These are phyloP conservation scores for Chrysogorgia sp. DNA, from an alignment of 92 coral and sea anemone genomes.

Conservation along the genomic window DNA sequence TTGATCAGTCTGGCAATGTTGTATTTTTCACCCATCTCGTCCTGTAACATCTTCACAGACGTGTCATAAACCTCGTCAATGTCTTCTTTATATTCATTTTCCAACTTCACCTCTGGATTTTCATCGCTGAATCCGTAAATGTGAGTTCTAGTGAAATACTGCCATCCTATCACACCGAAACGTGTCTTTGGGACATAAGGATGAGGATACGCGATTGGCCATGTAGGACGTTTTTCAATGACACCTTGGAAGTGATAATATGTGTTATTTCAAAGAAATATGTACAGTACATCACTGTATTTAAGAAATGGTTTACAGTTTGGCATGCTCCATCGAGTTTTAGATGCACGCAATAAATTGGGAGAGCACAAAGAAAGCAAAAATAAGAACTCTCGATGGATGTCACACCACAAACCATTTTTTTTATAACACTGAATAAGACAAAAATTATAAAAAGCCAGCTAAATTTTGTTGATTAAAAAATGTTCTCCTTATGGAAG, in stretches of 20 bases:
- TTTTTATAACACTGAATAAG: too few relatives aligned
- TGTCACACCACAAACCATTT: too few relatives aligned
- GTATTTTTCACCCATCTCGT: slow-evolving; percentile 67
- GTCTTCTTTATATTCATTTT: slow-evolving; percentile 84
- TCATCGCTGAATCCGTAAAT: slow-evolving; percentile 87
- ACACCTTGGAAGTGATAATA: slow-evolving; percentile 63
- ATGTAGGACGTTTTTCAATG: slow-evolving; percentile 84
- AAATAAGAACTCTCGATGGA: too few relatives aligned
- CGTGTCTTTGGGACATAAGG: slow-evolving; percentile 87
- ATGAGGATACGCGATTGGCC: slow-evolving; percentile 95
- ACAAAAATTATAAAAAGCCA: too few relatives aligned
- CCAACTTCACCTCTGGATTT: slow-evolving; percentile 71
- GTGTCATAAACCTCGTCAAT: slow-evolving; percentile 81
- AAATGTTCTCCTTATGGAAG: too few relatives aligned
- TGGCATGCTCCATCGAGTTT: too few relatives aligned
- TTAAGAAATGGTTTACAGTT: too few relatives aligned
- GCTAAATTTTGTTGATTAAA: too few relatives aligned
- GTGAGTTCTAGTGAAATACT: slow-evolving; percentile 79
- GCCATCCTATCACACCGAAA: slow-evolving; percentile 96
- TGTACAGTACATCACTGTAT: too few relatives aligned
- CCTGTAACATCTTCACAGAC: slow-evolving; percentile 81
- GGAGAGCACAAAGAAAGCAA: too few relatives aligned
- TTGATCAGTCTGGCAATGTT: slow-evolving; percentile 70
- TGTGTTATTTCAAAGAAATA: not conserved
- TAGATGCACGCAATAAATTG: too few relatives aligned